These are phyloP conservation scores for Daptonema setosum DNA, from an alignment of 2,888 invertebrate genomes.

Conservation along the genomic window DNA sequence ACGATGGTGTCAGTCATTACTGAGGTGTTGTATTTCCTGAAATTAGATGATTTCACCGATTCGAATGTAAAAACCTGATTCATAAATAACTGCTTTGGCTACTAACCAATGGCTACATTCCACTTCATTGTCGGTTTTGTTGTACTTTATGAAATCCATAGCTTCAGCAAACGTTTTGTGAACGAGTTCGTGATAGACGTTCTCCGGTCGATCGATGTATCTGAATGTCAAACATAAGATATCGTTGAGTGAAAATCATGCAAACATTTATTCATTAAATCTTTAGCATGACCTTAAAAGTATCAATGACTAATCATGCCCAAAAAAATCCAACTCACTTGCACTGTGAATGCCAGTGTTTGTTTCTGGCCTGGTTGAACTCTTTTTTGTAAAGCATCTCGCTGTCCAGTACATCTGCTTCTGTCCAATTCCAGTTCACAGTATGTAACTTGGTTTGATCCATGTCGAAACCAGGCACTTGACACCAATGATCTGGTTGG, in stretches of 20 bases:
- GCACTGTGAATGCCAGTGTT: neutral
- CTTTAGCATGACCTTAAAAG: no score
- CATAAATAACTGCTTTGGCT: neutral
- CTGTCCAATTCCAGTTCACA: neutral
- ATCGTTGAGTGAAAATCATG: no score
- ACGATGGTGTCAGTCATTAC: constrained; percentile 26
- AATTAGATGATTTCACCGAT: neutral
- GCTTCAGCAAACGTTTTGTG: constrained; percentile 18
- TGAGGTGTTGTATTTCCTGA: constrained; percentile 22
- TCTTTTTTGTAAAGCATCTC: neutral
- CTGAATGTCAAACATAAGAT: no score
- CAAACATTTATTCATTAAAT: no score
- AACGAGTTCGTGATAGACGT: constrained; percentile 18
- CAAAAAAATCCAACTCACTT: neutral
- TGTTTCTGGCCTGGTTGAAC: neutral
- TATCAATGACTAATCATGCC: neutral
- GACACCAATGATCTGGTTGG: constrained; percentile 25
- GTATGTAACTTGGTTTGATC: neutral
- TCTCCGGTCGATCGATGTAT: constrained; percentile 16
- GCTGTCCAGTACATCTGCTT: neutral
- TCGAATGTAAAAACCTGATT: no score
- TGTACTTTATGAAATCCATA: constrained; percentile 5
- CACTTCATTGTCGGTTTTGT: neutral
- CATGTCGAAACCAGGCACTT: neutral
- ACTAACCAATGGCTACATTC: neutral